Base-by-base conservation (phyloP, 2,113 vertebrate genomes). In the Gymnorhina tibicen region DNA sequence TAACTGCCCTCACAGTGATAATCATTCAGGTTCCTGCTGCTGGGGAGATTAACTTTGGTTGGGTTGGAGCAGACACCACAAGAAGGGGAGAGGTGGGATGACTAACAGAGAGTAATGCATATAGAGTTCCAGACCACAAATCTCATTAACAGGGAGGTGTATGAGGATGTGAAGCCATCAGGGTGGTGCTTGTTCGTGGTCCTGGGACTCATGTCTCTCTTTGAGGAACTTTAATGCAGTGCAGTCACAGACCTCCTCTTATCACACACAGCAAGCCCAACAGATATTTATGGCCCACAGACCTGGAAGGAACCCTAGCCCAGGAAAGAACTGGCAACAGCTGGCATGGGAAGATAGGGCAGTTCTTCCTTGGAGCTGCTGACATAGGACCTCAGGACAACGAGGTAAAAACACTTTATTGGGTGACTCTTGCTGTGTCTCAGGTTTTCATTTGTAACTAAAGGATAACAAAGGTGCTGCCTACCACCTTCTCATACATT, bases 11-110 rank as follows among this genome's bases (percentile, higher is more conserved):
- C 16, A 3, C 55, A 66, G 59, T 74, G 66, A 89, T 73, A 66
- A 50, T 85, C 62, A 59, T 66, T 91, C 85, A 47, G 33, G 11
- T 63, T 95, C 28, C 76, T 76, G 78, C 88, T 97, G 30, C 77
- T 72, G 41, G 22, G 24, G 17, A 89, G n/a, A 91, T 93, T 82
- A 73, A 69, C 91, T 93, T 91, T 85, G 52, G 13, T 56, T 87
- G 33, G 9, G 11, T 59, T 27, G 19, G 15, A 89, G 22, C 28
- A 68, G 49, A 35, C 3, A 44, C 13, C 9, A 3, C 14, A 72
- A 66, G 50, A 37, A 81, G 20, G 22, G 14, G 9, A 66, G 47
- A 93, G 78, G 4, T 8, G 44, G 37, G 33, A 78, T 82, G 20
- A 46, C 22, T 55, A 70, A 13, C 28, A 89, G 24, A 87, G 24